phyloP scores from a whole-genome alignment of 2,888 invertebrate species.

The Euproctis similis region DNA sequence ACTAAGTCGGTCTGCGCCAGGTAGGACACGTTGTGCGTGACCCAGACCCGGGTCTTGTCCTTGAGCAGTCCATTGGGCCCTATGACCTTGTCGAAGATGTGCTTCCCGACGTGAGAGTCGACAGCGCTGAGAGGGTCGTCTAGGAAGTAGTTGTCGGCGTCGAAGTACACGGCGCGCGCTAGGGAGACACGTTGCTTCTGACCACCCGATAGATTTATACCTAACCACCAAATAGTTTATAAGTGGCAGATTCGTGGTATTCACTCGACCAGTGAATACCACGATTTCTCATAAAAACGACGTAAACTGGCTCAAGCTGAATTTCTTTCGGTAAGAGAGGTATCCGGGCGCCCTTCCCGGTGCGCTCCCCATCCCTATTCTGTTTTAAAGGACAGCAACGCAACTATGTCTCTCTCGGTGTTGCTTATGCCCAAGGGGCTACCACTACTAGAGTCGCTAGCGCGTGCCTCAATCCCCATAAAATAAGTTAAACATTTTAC shows the following conservation, averaged over 20 bases:
- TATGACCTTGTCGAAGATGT: slow-evolving; percentile 88
- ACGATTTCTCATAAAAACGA: too few species aligned
- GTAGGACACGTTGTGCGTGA: slow-evolving; percentile 97
- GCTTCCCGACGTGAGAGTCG: slow-evolving; percentile 97
- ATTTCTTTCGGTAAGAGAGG: too few species aligned
- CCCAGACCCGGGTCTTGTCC: slow-evolving; percentile 89
- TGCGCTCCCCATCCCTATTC: too few species aligned
- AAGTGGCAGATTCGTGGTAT: not conserved
- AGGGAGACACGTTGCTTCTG: slow-evolving; percentile 93
- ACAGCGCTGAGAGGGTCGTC: slow-evolving; percentile 98
- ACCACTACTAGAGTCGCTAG: too few species aligned
- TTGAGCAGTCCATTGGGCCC: slow-evolving; percentile 83
- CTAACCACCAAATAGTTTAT: slow-evolving; percentile 44
- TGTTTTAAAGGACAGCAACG: too few species aligned
- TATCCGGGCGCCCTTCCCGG: too few species aligned
- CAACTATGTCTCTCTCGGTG: too few species aligned
- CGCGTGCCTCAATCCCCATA: too few species aligned
- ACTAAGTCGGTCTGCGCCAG: slow-evolving; percentile 93
- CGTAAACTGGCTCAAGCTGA: too few species aligned
- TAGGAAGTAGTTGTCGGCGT: slow-evolving; percentile 91
- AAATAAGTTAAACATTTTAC: too few species aligned
- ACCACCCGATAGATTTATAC: slow-evolving; percentile 89
- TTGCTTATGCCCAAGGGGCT: too few species aligned
- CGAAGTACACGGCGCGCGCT: slow-evolving; percentile 91
- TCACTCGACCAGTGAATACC: too few species aligned